Base-by-base conservation (phyloP, 2,113 vertebrate species). In the Rana temporaria region DNA sequence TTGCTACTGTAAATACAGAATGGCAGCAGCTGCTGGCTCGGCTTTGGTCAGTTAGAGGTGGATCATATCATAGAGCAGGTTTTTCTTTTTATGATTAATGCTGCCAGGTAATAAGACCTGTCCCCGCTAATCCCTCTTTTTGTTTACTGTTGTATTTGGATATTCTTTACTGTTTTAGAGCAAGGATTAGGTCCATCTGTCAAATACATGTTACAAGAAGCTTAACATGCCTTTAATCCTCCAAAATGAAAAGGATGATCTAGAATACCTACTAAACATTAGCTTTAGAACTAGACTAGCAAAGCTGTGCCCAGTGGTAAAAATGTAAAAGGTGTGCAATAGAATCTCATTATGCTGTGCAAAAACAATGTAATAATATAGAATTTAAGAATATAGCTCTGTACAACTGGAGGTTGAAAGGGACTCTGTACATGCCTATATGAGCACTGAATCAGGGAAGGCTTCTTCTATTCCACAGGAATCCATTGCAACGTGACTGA, bases 41-140 rank as follows among this genome's bases (percentile, higher is more conserved):
- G 80, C 53, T 74, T 57, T 62, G 42, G n/a, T 74, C 52, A 73
- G 24, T 81, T 73, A 65, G 57, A 82, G 71, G 80, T 82, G 26
- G 80, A 82, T 82, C 70, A 75, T 82, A 70, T 66, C 14, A 66
- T 18, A 82, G 70, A 82, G 30, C 53, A 67, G 80, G 80, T 74
- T 66, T 78, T 71, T 73, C 30, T 52, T 38, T 75, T 75, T 30
- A 2, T 59, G 30, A 75, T 75, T 38, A 74, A 82, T 75, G 59
- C 80, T 82, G 70, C 62, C 80, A 82, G 80, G 80, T 82, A 82
- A 82, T 82, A 62, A 82, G 71, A 82, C 70, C 80, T 82, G 80
- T 26, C 32, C 80, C 22, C 66, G 11, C 18, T 82, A 82, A 82
- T 82, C 80, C 19, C 62, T 19, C 16, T 24, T 62, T 78, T 65